These are phyloP conservation scores for Tyto alba DNA, from an alignment of 2,113 vertebrate genomes.

Conservation along the genomic window DNA sequence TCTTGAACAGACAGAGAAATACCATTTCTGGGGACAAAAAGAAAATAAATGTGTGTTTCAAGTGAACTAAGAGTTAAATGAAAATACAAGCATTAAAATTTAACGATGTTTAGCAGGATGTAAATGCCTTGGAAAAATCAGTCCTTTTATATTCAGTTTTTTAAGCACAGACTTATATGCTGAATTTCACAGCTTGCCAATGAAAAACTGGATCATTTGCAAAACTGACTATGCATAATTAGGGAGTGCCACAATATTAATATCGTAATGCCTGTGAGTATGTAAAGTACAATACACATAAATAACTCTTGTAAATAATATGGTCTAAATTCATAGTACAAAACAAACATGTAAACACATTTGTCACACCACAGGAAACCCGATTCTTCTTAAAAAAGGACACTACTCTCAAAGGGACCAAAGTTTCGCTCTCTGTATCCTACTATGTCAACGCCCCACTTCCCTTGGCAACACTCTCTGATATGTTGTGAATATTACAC, in stretches of 20 bases:
- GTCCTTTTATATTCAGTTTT: background rate
- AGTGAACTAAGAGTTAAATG: background rate
- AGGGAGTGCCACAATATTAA: background rate
- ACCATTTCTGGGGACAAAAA: fast-evolving
- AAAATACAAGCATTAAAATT: background rate
- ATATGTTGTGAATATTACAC: background rate
- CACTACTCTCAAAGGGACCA: background rate
- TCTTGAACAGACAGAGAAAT: background rate
- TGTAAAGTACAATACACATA: background rate
- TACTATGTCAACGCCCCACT: background rate
- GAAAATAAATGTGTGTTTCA: background rate
- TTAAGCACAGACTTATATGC: background rate
- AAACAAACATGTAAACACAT: background rate
- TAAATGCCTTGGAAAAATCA: background rate
- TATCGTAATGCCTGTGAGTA: background rate
- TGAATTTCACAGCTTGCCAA: background rate
- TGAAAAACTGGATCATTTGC: background rate
- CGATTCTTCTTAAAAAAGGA: background rate
- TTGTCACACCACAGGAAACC: background rate
- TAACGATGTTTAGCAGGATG: background rate
- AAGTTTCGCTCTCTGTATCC: background rate
- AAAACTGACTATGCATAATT: background rate
- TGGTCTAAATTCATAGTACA: background rate
- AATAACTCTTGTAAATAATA: background rate
- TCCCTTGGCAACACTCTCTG: background rate